These are phyloP conservation scores for Crypturellus undulatus DNA, from an alignment of 2,113 vertebrate genomes.

Conservation along the genomic window DNA sequence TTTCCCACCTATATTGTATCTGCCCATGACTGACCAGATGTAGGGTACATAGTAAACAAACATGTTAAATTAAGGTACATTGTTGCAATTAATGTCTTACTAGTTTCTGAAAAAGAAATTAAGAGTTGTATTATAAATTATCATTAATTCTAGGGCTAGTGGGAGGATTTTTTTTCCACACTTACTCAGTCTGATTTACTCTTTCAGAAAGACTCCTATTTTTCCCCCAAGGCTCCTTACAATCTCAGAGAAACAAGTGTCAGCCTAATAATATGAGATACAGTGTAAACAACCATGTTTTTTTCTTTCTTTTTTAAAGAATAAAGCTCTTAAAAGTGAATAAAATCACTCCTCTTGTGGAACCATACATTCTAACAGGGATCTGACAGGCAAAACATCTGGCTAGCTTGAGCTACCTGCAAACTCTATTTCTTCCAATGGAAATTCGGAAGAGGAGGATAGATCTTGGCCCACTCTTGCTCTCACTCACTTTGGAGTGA, in stretches of 20 bases:
- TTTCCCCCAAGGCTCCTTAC: background rate
- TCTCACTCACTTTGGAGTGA: background rate
- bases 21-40: rapidly evolving
- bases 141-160: no score
- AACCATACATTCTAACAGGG: background rate
- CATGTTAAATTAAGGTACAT: background rate
- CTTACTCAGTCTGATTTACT: background rate
- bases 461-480: background rate
- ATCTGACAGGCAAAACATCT: background rate
- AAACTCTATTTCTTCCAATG: background rate
- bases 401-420: background rate
- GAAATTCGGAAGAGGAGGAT: background rate
- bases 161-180: background rate
- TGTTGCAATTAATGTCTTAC: background rate
- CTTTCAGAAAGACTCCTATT: background rate
- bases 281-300: no score
- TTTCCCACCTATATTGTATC: background rate
- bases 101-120: background rate
- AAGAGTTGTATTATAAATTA: background rate
- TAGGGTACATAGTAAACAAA: background rate
- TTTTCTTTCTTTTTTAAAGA: no score
- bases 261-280: background rate
- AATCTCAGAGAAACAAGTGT: background rate
- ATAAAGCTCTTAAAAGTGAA: background rate
- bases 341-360: background rate